phyloP scores from a whole-genome alignment of 2,797 vertebrate species.

The Hylomyscus alleni region DNA sequence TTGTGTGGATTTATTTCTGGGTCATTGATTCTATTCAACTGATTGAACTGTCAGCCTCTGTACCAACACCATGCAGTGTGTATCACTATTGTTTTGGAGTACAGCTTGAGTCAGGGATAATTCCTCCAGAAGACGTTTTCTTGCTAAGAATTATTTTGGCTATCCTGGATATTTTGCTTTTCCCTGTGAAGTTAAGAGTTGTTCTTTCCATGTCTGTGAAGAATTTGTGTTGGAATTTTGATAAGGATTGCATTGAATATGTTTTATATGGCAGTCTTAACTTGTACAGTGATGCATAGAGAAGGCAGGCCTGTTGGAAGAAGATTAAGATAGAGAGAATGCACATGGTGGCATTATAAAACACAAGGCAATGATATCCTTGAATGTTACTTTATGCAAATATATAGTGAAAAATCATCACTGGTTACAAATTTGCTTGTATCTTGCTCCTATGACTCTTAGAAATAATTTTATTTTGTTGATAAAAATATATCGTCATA shows the following conservation, averaged over 20 bases:
- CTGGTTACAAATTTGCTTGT: not conserved
- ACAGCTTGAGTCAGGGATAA: not conserved
- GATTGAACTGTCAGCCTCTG: not conserved
- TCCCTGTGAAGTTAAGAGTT: not conserved
- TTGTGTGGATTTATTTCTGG: not conserved
- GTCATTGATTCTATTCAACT: not conserved
- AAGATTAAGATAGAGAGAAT: not conserved
- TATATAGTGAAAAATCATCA: no score
- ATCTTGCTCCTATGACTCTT: not conserved
- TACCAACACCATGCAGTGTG: not conserved
- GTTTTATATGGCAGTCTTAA: not conserved
- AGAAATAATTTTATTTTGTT: not conserved
- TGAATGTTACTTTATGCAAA: no score
- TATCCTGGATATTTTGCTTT: not conserved
- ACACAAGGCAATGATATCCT: rapidly evolving
- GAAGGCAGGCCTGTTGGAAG: not conserved
- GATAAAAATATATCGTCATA: no score
- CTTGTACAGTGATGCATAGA: not conserved
- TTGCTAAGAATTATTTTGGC: not conserved
- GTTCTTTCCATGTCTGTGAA: not conserved
- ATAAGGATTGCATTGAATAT: not conserved
- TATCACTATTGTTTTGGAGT: not conserved
- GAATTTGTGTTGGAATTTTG: not conserved
- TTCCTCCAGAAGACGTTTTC: not conserved
- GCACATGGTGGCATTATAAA: not conserved